These are phyloP conservation scores for Pachymerium ferrugineum DNA, from an alignment of 2,888 invertebrate species.

Conservation along the genomic window DNA sequence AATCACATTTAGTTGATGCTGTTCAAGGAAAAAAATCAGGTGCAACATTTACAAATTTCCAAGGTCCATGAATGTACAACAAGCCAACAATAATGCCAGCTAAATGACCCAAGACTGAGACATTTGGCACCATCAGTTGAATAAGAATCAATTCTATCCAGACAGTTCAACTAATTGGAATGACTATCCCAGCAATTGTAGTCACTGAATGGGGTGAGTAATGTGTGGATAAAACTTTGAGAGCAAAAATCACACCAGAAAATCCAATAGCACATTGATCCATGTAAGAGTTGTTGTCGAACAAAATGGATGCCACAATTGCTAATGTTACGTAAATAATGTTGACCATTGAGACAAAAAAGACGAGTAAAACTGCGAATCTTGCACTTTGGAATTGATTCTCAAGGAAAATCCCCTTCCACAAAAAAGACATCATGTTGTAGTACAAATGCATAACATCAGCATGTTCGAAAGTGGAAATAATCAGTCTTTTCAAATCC, in stretches of 20 bases:
- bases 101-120: conserved; percentile 60
- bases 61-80: conserved; percentile 55
- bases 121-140: conserved; percentile 57
- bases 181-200: conserved; percentile 41
- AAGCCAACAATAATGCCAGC: conserved; percentile 60
- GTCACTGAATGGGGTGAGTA: conserved; percentile 41
- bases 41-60: too few species aligned
- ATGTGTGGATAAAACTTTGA: conserved; percentile 55
- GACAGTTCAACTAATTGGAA: conserved; percentile 54
- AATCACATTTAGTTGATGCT: too few species aligned
- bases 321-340: conserved; percentile 52
- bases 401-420: conserved; percentile 57
- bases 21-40: too few species aligned
- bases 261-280: conserved; percentile 60
- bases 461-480: conserved; percentile 57
- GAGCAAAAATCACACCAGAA: conserved; percentile 60
- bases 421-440: conserved; percentile 59
- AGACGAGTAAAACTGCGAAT: conserved; percentile 53
- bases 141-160: conserved; percentile 60
- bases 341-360: conserved; percentile 53
- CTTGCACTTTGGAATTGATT: conserved; percentile 52
- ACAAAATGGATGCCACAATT: conserved; percentile 47
- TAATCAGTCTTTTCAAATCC: conserved; percentile 52
- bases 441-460: conserved; percentile 61
- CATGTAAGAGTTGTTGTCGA: conserved; percentile 51